Evolutionary conservation across 2,113 vertebrate genomes (phyloP).

Genomic region (Notechis scutatus): DNA sequence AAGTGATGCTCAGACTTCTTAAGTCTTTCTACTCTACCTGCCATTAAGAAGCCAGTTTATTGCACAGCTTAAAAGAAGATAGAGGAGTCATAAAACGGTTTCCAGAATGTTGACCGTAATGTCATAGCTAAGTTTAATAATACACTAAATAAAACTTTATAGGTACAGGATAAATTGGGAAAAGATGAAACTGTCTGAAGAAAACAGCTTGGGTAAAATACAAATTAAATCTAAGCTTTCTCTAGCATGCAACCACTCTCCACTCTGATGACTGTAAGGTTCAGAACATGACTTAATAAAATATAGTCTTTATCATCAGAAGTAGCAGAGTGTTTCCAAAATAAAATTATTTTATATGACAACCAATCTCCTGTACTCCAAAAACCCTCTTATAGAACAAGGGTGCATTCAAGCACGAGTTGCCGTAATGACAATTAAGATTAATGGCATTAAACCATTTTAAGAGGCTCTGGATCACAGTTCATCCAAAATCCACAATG

Average conservation of each 20-base stretch:
- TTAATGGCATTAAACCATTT: not conserved
- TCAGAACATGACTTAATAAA: slow-evolving; percentile 18
- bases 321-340: not conserved
- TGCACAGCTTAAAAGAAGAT: slow-evolving; percentile 38
- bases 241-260: not conserved
- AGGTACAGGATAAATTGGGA: slow-evolving; percentile 38
- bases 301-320: not conserved
- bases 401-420: not conserved
- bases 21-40: slow-evolving; percentile 26
- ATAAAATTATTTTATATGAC: not conserved
- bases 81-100: slow-evolving; percentile 38
- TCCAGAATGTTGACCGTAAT: slow-evolving; percentile 23
- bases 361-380: not conserved
- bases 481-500: not conserved
- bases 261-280: not conserved
- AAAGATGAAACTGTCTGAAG: slow-evolving; percentile 12
- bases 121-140: slow-evolving; percentile 38
- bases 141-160: slow-evolving; percentile 30
- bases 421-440: not conserved
- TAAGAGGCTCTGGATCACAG: not conserved
- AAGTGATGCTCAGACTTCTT: slow-evolving; percentile 35
- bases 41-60: slow-evolving; percentile 33
- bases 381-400: not conserved
- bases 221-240: slow-evolving; percentile 27
- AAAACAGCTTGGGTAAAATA: slow-evolving; percentile 20